Base-by-base conservation (phyloP, 2,113 vertebrate species). In the Callipepla squamata region DNA sequence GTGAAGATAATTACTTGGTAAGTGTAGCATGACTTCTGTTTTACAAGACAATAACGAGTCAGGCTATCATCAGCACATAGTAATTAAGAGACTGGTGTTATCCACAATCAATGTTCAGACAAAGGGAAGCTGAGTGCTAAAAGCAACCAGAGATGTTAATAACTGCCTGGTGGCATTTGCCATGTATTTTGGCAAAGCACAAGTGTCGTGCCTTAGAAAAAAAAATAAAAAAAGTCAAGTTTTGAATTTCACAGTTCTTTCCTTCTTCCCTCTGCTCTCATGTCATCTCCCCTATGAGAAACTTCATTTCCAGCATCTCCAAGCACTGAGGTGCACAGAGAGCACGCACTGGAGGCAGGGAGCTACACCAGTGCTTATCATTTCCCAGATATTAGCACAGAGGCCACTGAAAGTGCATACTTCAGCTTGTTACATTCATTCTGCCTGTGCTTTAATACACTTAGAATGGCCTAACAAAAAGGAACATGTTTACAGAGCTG, bases 51-150 rank as follows among this genome's bases (percentile, higher is more conserved):
- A 65, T 81, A 57, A 91, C 5, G 55, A 68, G 84, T 38, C 44
- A 74, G 53, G 13, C 80, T 44, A 6, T 69, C 89, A 85, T 80
- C 68, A 90, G 44, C 76, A 59, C 1, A 7, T 6, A 55, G 28
- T 70, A 91, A 95, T 91, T 87, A 91, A 89, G 72, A 89, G 47
- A 13, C 17, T 77, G 62, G 17, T 62, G 50, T 86, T 74, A 73
- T 38, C 44, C 40, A 45, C 13, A 72, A 66, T 53, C 47, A 78
- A 2, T 9, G 7, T 17, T 62, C 58, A 36, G 45, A 28, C 2
- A 14, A 16, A 85, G 75, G 26, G 51, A 47, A 34, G 48, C 9
- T 11, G 42, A 69, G 30, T 1, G 15, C 48, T 51, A 59, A 21
- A 69, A 77, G 5, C 19, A 21, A 14, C 68, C 25, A 12, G 22